Evolutionary conservation across 2,113 vertebrate genomes (phyloP), one percentile per base, ranked within the genome.

Genomic region (Mustela nigripes): DNA sequence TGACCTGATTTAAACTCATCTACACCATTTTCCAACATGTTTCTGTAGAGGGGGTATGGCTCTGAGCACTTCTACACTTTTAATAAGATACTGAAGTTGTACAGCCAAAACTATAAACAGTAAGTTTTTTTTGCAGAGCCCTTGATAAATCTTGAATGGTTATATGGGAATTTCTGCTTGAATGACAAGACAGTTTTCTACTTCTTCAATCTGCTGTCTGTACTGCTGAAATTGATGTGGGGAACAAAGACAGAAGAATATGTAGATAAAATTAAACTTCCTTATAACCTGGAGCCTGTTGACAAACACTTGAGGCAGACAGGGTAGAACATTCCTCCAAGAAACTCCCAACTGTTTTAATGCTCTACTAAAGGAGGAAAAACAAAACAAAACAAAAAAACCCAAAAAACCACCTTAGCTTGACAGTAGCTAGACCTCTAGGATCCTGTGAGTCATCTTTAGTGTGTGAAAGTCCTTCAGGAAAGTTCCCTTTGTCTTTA

Each of bases 141-240:
- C 99, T 84, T 67, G 99, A 99, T 84, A 99, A 98, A 98, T 99
- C 99, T 99, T 99, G 99, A 65, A 99, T 99, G 79, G 99, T 99
- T 99, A 99, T 99, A 98, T 99, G 99, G 45, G 99, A 99, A 96
- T 99, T 99, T 98, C 99, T 98, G 99, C 99, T 98, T 99, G 99
- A 18, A 99, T 99, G 18, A 99, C 99, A 97, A 99, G 99, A 97
- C 99, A 99, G 95, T 99, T 99, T 98, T 99, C 99, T 85, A 99
- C 98, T 98, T 99, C 99, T 98, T 99, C 99, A 92, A 99, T 99
- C 98, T 99, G 99, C 98, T 99, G 99, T 85, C 99, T 99, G 96
- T 99, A 99, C 94, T 99, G 99, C 95, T 99, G 99, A 96, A 99
- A 69, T 31, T 36, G n/a, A 69, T 36, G 67, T 69, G 67, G 67